Percentiles rank a stretch among this genome's conserved stretches.
phyloP scores from a whole-genome alignment of 2,888 invertebrate species.

The Sipha maydis region DNA sequence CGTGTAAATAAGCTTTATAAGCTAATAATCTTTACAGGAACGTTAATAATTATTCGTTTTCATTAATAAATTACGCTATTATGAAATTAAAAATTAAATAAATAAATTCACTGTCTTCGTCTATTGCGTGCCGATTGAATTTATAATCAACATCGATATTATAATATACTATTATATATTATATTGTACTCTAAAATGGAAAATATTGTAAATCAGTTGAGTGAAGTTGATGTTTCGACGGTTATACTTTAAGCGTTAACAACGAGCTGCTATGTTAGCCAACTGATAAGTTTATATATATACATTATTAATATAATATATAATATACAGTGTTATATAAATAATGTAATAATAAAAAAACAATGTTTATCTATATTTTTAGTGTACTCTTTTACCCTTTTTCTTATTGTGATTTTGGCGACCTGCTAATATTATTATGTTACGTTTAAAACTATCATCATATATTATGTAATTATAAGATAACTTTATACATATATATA shows the following conservation, averaged over 20 bases:
- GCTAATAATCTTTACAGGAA: constrained; percentile 58
- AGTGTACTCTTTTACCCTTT: constrained; percentile 21
- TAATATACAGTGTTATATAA: not conserved
- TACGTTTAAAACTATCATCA: constrained; percentile 48
- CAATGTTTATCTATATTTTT: constrained; percentile 36
- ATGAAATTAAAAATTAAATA: not conserved
- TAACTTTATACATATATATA: constrained; percentile 4
- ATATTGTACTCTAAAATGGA: not conserved
- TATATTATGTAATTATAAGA: constrained; percentile 1
- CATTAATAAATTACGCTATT: constrained; percentile 25
- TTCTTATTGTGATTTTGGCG: constrained; percentile 44
- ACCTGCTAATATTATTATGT: constrained; percentile 44
- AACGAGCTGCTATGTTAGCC: not conserved
- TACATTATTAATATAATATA: not conserved
- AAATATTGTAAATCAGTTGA: not conserved
- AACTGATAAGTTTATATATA: constrained; percentile 4
- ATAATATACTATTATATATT: not conserved
- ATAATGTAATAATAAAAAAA: constrained; percentile 28
- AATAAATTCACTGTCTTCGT: not conserved
- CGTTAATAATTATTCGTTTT: constrained; percentile 40
- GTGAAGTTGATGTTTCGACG: not conserved
- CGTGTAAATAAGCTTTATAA: constrained; percentile 54
- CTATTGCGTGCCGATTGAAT: not conserved
- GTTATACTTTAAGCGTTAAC: not conserved
- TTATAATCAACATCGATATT: not conserved